Evolutionary conservation across 2,888 invertebrate genomes (phyloP).

Genomic region (Perizoma affinitatum): DNA sequence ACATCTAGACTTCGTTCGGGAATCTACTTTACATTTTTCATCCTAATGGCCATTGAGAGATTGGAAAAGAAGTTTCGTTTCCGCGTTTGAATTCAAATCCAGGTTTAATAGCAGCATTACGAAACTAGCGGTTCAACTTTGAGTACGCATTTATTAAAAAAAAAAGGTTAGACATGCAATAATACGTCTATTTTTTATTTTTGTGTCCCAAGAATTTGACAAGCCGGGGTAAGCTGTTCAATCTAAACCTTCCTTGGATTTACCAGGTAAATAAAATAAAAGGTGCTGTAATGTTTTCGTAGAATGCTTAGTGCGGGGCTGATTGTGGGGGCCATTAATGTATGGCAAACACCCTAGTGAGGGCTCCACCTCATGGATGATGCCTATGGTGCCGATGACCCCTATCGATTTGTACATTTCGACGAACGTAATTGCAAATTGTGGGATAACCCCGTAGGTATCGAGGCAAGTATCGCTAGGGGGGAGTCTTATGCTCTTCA

Average conservation of each 20-base stretch:
- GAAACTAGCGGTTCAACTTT: slow-evolving; percentile 55
- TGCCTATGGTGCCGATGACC: slow-evolving; percentile 81
- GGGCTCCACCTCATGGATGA: slow-evolving; percentile 75
- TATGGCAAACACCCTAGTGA: slow-evolving; percentile 72
- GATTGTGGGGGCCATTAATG: slow-evolving; percentile 63
- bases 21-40: slow-evolving; percentile 84
- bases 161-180: slow-evolving; percentile 28
- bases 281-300: slow-evolving; percentile 46
- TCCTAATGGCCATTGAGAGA: slow-evolving; percentile 83
- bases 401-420: slow-evolving; percentile 78
- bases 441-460: slow-evolving; percentile 41
- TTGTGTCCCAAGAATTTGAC: slow-evolving; percentile 10
- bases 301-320: slow-evolving; percentile 67
- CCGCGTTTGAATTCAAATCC: slow-evolving; percentile 64
- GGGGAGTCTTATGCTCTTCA: slow-evolving; percentile 31
- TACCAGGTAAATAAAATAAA: slow-evolving; percentile 44
- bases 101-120: slow-evolving; percentile 58
- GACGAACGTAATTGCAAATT: slow-evolving; percentile 74
- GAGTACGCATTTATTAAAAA: slow-evolving; percentile 37
- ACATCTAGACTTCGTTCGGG: slow-evolving; percentile 78
- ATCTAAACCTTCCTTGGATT: slow-evolving; percentile 30
- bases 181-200: slow-evolving; percentile 5
- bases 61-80: slow-evolving; percentile 81
- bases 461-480: slow-evolving; percentile 26
- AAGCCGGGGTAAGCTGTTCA: slow-evolving; percentile 22